Evolutionary conservation across 2,888 invertebrate genomes (phyloP).

Genomic region (Bhutanitis thaidina): DNA sequence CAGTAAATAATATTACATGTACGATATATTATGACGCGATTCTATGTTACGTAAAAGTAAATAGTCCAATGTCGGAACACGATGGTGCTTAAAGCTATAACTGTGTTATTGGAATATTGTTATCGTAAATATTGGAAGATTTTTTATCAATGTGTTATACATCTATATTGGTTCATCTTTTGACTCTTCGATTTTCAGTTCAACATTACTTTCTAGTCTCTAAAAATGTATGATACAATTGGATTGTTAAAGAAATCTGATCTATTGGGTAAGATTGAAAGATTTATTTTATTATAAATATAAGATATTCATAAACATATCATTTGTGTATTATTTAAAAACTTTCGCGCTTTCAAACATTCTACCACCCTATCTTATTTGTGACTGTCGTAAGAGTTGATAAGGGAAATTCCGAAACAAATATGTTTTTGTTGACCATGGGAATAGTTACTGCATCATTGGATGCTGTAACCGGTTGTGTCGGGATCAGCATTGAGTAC

Average conservation of each 20-base stretch:
- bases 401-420: too few species aligned
- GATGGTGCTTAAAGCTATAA: conserved; percentile 48
- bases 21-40: conserved; percentile 5
- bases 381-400: too few species aligned
- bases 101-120: conserved; percentile 22
- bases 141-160: conserved; percentile 24
- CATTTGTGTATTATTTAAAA: conserved; percentile 24
- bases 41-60: conserved; percentile 16
- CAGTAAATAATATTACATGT: background rate
- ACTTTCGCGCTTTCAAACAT: too few species aligned
- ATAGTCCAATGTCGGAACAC: conserved; percentile 42
- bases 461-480: too few species aligned
- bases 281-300: conserved; percentile 62
- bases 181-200: conserved; percentile 51
- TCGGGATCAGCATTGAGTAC: too few species aligned
- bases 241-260: conserved; percentile 61
- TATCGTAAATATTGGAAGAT: conserved; percentile 30
- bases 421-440: too few species aligned
- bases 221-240: conserved; percentile 57
- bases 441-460: too few species aligned
- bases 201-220: conserved; percentile 73
- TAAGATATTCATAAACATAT: conserved; percentile 40
- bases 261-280: conserved; percentile 56
- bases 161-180: conserved; percentile 27
- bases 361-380: too few species aligned